Evolutionary conservation across 2,797 vertebrate genomes (phyloP).

Genomic region (Sebastes steindachneri): DNA sequence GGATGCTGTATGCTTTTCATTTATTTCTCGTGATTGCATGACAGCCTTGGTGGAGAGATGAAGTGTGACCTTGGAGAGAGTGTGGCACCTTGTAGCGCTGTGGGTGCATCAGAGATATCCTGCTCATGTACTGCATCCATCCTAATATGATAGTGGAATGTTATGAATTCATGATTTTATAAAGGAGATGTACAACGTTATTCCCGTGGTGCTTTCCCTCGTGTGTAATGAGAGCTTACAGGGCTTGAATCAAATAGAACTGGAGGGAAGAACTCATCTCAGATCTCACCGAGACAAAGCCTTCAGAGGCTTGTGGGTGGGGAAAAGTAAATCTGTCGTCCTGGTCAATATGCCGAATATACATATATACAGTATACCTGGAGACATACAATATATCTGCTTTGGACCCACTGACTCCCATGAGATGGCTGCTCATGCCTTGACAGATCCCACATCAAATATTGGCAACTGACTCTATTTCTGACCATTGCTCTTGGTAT

Average conservation of each 20-base stretch:
- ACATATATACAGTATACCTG: not conserved
- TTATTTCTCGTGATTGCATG: slow-evolving; percentile 72
- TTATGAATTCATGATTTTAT: slow-evolving; percentile 40
- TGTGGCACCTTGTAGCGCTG: slow-evolving; percentile 50
- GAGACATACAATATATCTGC: not conserved
- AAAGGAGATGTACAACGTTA: slow-evolving; percentile 10
- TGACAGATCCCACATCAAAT: not conserved
- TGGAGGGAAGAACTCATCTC: slow-evolving; percentile 32
- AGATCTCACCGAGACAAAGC: slow-evolving; percentile 24
- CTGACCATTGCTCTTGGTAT: not conserved
- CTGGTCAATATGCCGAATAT: slow-evolving; percentile 25
- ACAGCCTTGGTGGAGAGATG: slow-evolving; percentile 65
- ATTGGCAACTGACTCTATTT: not conserved
- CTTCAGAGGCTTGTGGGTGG: slow-evolving; percentile 29
- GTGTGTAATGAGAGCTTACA: slow-evolving; percentile 41
- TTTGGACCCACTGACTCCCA: not conserved
- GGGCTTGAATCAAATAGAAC: slow-evolving; percentile 37
- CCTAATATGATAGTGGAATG: slow-evolving; percentile 10
- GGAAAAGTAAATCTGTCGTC: slow-evolving; percentile 31
- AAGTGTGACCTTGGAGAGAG: slow-evolving; percentile 69
- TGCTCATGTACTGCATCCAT: slow-evolving; percentile 18
- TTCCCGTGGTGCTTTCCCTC: not conserved
- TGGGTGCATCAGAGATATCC: slow-evolving; percentile 39
- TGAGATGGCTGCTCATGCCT: not conserved
- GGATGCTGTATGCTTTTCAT: slow-evolving; percentile 64